Conservation (phyloP, 1,140 invertebrate species). For the Euwallacea similis region DNA sequence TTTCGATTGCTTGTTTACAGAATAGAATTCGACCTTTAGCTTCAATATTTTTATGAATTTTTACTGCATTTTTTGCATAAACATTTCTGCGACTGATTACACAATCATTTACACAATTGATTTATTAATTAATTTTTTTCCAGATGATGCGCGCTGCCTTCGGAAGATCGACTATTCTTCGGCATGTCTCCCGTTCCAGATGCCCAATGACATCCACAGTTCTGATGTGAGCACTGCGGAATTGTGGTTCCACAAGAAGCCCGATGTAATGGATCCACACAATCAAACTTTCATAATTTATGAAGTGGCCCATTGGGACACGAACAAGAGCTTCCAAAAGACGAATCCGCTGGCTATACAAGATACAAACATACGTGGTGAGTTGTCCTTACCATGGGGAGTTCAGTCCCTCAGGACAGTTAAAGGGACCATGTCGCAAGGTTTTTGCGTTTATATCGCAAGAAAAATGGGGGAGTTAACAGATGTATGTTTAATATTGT, state of each 20-base stretch:
- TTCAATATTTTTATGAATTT: no score
- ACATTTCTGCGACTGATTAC: no score
- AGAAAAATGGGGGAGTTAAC: not conserved
- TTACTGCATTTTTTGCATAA: no score
- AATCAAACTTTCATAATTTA: slow-evolving; percentile 78
- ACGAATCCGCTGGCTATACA: slow-evolving; percentile 73
- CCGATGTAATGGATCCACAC: slow-evolving; percentile 58
- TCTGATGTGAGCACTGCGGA: slow-evolving; percentile 73
- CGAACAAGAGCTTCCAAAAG: slow-evolving; percentile 69
- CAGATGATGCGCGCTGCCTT: slow-evolving; percentile 50
- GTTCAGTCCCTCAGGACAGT: not conserved
- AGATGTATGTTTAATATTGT: not conserved
- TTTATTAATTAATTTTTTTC: slow-evolving; percentile 24
- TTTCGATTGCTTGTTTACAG: no score
- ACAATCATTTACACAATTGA: no score
- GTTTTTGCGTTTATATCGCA: not conserved
- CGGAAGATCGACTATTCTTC: slow-evolving; percentile 60
- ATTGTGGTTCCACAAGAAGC: slow-evolving; percentile 77
- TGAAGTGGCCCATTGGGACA: slow-evolving; percentile 76
- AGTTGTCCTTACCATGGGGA: slow-evolving; percentile 6
- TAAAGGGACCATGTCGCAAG: not conserved
- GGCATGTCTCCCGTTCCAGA: slow-evolving; percentile 69
- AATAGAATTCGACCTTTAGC: no score
- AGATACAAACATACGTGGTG: slow-evolving; percentile 68
- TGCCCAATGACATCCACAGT: slow-evolving; percentile 68